Base-by-base conservation (phyloP, 2,888 invertebrate species). In the Heliconius sara region DNA sequence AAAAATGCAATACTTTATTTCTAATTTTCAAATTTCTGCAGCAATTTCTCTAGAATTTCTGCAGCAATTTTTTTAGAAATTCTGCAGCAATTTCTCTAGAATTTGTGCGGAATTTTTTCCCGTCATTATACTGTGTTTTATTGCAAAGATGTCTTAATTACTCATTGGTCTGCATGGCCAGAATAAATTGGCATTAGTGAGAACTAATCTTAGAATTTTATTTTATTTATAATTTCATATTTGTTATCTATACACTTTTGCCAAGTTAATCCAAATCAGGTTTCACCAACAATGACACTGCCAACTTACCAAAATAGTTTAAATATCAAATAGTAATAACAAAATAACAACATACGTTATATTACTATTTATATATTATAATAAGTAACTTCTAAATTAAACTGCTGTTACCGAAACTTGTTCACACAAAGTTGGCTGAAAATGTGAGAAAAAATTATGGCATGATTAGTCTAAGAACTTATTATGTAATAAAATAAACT, bases 401-500 rank as follows among this genome's bases (percentile, higher is more conserved):
- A 91, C 92, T 89, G 90, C 91, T 88, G 86, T 93, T 94, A 93
- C 93, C 93, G 90, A 94, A 92, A 92, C 90, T 91, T 92, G 94
- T 95, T 95, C 94, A 95, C 94, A 94, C 92, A 94, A 92, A 94
- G 94, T 93, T 94, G 91, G 95, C 95, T 95, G 95, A 91, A 95
- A 95, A 94, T 92, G 88, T 91, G 90, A 89, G 92, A 91, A 89
- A 92, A 90, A 86, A 92, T 89, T 87, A 91, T 90, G 86, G 83
- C 83, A 90, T 91, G 88, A 88, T 93, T 93, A 94, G 91, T 93
- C 89, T 91, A 91, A 88, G 83, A 89, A 89, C 86, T 86, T 84
- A 87, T 88, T 86, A n/a, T 78, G 78, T 83, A 77, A 82, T 83
- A 83, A 83, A 83, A 79, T 19, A 83, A 52, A 84, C 76, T 82